Conservation (phyloP, 2,797 vertebrate genomes). For the Taeniopygia guttata region DNA sequence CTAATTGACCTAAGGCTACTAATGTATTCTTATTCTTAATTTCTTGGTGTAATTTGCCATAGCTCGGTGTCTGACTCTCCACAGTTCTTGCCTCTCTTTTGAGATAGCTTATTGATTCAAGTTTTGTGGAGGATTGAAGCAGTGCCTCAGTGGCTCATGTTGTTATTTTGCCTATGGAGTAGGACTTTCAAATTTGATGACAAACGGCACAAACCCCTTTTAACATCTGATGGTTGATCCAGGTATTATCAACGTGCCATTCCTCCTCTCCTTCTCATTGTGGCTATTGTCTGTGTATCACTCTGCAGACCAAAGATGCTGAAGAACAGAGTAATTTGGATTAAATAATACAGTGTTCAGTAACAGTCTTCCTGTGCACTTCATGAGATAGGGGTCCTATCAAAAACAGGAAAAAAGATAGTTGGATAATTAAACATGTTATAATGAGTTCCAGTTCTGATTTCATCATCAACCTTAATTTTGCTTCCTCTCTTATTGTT, state of each 20-base stretch:
- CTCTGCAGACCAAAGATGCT: background rate
- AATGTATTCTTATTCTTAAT: background rate
- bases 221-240: background rate
- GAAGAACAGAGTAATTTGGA: background rate
- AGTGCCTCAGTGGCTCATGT: background rate
- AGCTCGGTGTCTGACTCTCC: background rate
- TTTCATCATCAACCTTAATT: background rate
- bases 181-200: background rate
- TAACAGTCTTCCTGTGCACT: background rate
- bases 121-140: background rate
- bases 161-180: background rate
- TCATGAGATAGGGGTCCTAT: background rate
- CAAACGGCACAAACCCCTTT: background rate
- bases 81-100: background rate
- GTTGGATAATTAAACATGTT: background rate
- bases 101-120: background rate
- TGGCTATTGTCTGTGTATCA: background rate
- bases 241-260: background rate
- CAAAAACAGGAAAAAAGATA: background rate
- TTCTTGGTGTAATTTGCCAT: background rate
- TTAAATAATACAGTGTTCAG: background rate
- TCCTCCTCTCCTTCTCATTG: background rate
- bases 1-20: background rate
- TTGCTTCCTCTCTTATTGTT: background rate
- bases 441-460: background rate